Evolutionary conservation across 2,797 vertebrate genomes (phyloP), one percentile per base, ranked within the genome.

Genomic region (Poecilia gillii): DNA sequence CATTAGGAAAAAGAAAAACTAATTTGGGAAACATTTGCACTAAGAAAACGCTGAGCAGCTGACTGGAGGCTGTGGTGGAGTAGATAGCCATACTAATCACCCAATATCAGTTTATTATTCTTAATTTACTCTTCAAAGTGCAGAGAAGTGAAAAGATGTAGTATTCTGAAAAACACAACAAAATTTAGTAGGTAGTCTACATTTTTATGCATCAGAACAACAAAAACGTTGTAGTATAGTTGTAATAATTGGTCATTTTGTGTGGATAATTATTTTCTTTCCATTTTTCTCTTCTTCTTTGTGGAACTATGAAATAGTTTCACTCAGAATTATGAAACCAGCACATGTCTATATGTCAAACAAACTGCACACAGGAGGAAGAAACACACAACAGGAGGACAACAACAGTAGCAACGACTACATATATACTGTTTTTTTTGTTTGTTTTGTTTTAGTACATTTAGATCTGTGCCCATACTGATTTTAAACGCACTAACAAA

Each of bases 401-500:
- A 39, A 23, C 33, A 68, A 33, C 64, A 39, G 20, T 39, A 39
- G 33, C 64, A 68, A 68, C 64, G 20, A 23, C 33, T 68, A 39
- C 36, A 25, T 66, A 20, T 7, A 18, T 18, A 16, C 8, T 18
- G 7, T 66, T 39, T 23, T 39, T 18, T 64, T 14, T 39, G 39
- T 39, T 39, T 39, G 39, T 39, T 39, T 39, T 6, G 39, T 59
- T 28, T 31, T 18, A 23, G 72, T 53, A 70, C 47, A 76, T 6
- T 66, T 6, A 68, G 31, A 75, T n/a, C 13, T 49, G 1, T 41
- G 20, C 64, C n/a, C 46, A 47, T 16, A 28, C 53, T 72, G 1
- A 59, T 64, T 75, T 81, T 41, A 31, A 49, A 18, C 7, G 73
- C 76, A 75, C 78, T 72, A 75, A 68, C 66, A 77, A 62, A 4